Base-by-base conservation (phyloP, 2,888 invertebrate genomes). In the Caenorhabditis sp. region DNA sequence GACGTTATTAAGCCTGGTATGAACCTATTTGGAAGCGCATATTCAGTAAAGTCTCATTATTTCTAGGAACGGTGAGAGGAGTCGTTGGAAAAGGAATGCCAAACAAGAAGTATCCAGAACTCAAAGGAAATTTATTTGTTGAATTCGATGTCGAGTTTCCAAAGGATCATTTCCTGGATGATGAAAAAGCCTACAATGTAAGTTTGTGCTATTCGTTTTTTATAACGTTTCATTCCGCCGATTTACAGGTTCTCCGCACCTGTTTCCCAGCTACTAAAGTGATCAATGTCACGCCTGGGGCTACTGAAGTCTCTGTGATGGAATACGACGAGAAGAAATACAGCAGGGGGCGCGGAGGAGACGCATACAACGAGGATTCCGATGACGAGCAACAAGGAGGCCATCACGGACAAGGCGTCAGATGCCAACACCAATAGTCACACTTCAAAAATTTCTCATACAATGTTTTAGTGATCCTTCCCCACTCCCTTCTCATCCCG, bases 71-170 rank as follows among this genome's bases (percentile, higher is more conserved):
- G 74, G 93, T 95, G 2, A 96, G 95, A 92, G 95, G 95, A 84
- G 95, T 97, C 75, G 94, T 94, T 84, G 95, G 95, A 6, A 96
- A 97, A 93, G 97, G 97, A 26, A 97, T 97, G 97, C 97, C 97
- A 0, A 90, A 82, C 14, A 82, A 83, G 31, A 85, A 85, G 16
- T 79, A 85, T 56, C 80, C 77, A n/a, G 85, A 86, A 10, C 72
- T 87, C 49, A 82, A 76, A 92, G 97, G 97, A 72, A 95, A 96
- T 93, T 93, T 98, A 66, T 95, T 95, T 92, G 94, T 97, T 75
- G 95, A 95, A 90, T 97, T 98, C 94, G 95, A 95, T 90, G 95
- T 97, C 72, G 94, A 94, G 82, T 97, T 97, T 93, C 97, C 97
- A 54, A 94, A 94, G 51, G 95, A 95, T 89, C 94, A 96, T 92